A percentile compares a stretch with the other conserved stretches of the same genome.
phyloP scores from a whole-genome alignment of 2,113 vertebrate genomes.

The Eidolon helvum region DNA sequence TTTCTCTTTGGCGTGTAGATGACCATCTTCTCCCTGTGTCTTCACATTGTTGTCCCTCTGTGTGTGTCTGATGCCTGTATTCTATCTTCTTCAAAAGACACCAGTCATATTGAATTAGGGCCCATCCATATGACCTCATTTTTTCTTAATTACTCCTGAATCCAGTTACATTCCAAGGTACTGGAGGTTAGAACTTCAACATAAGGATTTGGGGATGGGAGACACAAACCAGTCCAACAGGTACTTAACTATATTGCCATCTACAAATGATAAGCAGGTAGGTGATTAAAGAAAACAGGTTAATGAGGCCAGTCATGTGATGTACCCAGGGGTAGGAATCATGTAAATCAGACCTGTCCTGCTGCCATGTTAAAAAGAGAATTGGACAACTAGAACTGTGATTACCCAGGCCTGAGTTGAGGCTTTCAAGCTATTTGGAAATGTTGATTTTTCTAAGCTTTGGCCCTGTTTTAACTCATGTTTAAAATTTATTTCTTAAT shows the following conservation, averaged over 20 bases:
- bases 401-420: not conserved
- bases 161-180: not conserved
- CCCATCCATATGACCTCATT: not conserved
- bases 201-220: not conserved
- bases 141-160: not conserved
- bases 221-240: not conserved
- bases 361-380: not conserved
- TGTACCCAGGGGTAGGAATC: not conserved
- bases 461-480: not conserved
- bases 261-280: not conserved
- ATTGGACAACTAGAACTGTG: not conserved
- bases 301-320: not conserved
- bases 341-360: not conserved
- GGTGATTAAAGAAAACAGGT: not conserved
- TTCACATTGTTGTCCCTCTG: not conserved
- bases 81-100: not conserved
- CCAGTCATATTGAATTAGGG: not conserved
- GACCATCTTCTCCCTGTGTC: not conserved
- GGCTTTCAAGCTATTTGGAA: not conserved
- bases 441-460: not conserved
- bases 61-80: not conserved
- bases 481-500: slow-evolving; percentile 37
- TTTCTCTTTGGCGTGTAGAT: not conserved
- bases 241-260: not conserved
- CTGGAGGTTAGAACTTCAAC: not conserved